Evolutionary conservation across 2,888 invertebrate genomes (phyloP).

Genomic region (Sphecodes monilicornis): DNA sequence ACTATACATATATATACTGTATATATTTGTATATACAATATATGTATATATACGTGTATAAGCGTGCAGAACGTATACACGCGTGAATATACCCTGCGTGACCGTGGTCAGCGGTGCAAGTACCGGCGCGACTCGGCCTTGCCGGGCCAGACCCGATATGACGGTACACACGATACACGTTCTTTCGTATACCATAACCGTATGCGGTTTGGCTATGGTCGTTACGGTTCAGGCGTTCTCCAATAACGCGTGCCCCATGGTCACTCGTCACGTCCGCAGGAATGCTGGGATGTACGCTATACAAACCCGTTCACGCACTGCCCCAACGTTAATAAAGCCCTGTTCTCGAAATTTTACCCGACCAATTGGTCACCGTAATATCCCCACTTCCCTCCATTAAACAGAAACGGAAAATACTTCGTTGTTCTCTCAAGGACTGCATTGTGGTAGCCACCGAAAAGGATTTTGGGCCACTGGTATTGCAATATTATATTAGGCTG

Average conservation of each 20-base stretch:
- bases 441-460: neutral
- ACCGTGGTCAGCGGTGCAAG: constrained; percentile 31
- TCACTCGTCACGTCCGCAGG: constrained; percentile 72
- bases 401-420: neutral
- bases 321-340: constrained; percentile 66
- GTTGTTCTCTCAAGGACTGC: neutral
- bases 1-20: too few species aligned
- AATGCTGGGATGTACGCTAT: constrained; percentile 67
- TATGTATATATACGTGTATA: constrained; percentile 33
- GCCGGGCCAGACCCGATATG: constrained; percentile 52
- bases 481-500: too few species aligned
- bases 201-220: constrained; percentile 79
- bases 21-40: too few species aligned
- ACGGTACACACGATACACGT: constrained; percentile 61
- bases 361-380: constrained; percentile 7
- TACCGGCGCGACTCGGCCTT: constrained; percentile 30
- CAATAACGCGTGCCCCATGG: constrained; percentile 78
- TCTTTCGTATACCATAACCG: constrained; percentile 80
- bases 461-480: neutral
- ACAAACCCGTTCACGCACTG: constrained; percentile 70
- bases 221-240: constrained; percentile 81
- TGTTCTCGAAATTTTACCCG: constrained; percentile 31
- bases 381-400: neutral
- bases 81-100: constrained; percentile 78
- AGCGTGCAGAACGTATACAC: constrained; percentile 34